Evolutionary conservation across 2,888 invertebrate species (phyloP).

Genomic region (Andrena minutula): DNA sequence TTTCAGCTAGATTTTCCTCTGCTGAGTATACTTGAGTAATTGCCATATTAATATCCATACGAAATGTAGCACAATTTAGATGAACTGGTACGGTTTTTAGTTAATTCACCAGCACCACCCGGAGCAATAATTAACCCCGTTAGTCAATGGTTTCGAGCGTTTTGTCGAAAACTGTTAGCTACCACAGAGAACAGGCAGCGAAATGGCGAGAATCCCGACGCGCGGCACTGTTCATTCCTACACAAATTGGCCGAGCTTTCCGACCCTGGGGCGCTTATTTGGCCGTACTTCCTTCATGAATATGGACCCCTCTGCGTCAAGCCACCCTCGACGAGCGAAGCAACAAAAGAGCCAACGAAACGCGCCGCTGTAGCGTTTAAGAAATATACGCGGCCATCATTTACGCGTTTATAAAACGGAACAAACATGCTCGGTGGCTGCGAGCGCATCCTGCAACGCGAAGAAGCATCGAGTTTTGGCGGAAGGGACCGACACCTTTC

Average conservation of each 20-base stretch:
- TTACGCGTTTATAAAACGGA: constrained; percentile 23
- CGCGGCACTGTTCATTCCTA: constrained; percentile 47
- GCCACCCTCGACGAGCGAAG: constrained; percentile 11
- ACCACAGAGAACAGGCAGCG: constrained; percentile 6
- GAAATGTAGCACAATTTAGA: background rate
- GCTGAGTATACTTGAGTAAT: background rate
- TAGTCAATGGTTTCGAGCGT: constrained; percentile 21
- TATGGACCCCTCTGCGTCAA: constrained; percentile 59
- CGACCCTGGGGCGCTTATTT: constrained; percentile 55
- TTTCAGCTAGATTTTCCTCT: background rate
- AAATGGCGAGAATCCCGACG: constrained; percentile 21
- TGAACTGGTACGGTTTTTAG: constrained; percentile 12
- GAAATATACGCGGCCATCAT: constrained; percentile 44
- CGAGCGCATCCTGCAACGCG: background rate
- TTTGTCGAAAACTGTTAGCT: constrained; percentile 27
- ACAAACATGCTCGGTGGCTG: background rate
- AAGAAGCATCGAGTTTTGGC: background rate
- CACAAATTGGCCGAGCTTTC: constrained; percentile 59
- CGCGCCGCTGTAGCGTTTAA: constrained; percentile 33
- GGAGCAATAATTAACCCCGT: constrained; percentile 39
- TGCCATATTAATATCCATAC: constrained; percentile 1
- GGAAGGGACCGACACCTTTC: background rate
- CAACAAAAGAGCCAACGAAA: constrained; percentile 52
- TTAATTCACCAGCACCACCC: constrained; percentile 6
- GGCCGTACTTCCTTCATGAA: constrained; percentile 66